A percentile compares a stretch with the other conserved stretches of the same genome.
Conservation (phyloP, 2,888 invertebrate species). For the Malthinus seriepunctatus region DNA sequence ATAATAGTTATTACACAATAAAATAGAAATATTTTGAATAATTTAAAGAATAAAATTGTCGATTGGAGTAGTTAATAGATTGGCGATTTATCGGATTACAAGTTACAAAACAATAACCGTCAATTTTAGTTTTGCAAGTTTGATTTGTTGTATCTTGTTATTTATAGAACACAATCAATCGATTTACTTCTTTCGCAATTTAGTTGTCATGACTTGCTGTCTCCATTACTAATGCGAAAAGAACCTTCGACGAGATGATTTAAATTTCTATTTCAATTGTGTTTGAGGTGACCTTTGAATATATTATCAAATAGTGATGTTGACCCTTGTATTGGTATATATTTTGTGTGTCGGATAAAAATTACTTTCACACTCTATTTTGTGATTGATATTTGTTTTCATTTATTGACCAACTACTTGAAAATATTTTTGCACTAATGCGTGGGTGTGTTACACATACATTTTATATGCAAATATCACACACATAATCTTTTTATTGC, state of each 20-base stretch:
- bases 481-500: slow-evolving; percentile 28
- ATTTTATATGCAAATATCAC: slow-evolving; percentile 34
- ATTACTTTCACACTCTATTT: slow-evolving; percentile 11
- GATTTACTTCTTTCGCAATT: slow-evolving; percentile 34
- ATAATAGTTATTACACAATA: too few relatives aligned
- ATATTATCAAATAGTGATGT: slow-evolving; percentile 3
- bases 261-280: slow-evolving; percentile 23
- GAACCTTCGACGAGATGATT: slow-evolving; percentile 25
- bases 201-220: slow-evolving; percentile 36
- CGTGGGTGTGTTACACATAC: slow-evolving; percentile 27
- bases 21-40: not conserved
- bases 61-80: slow-evolving; percentile 2
- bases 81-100: slow-evolving; percentile 14
- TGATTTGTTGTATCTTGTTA: slow-evolving; percentile 33
- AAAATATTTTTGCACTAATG: slow-evolving; percentile 8
- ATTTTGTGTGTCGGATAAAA: not conserved
- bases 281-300: slow-evolving; percentile 22
- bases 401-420: slow-evolving; percentile 12
- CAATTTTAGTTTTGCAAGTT: slow-evolving; percentile 32
- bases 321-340: slow-evolving; percentile 1
- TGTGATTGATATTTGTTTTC: slow-evolving; percentile 13
- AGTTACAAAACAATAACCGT: slow-evolving; percentile 31
- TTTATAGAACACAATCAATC: slow-evolving; percentile 26
- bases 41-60: not conserved
- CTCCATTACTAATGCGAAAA: slow-evolving; percentile 26